Conservation (phyloP, 2,113 vertebrate genomes). For the Paradoxurus hermaphroditus region DNA sequence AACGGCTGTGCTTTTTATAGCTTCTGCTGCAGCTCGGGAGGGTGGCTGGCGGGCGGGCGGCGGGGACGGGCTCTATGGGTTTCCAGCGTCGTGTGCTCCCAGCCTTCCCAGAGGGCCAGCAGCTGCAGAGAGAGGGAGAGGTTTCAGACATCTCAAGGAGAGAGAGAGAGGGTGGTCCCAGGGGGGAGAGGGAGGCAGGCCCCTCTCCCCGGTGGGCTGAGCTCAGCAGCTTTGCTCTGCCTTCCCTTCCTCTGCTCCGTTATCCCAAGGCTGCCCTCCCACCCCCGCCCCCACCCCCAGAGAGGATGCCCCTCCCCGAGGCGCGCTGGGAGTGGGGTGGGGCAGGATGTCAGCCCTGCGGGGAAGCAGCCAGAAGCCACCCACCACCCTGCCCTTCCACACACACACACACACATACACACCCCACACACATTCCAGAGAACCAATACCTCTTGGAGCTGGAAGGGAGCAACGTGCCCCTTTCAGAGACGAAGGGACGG, state of each 20-base stretch:
- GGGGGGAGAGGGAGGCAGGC: neutral
- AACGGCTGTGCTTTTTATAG: conserved; percentile 68
- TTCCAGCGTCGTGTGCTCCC: conserved; percentile 50
- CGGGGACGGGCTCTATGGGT: conserved; percentile 31
- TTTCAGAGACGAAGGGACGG: neutral
- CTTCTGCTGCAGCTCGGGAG: conserved; percentile 56
- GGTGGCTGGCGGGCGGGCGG: conserved; percentile 66
- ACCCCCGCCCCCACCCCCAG: neutral
- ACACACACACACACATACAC: neutral
- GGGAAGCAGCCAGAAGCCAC: conserved; percentile 13
- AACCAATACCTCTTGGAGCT: neutral
- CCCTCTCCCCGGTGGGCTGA: neutral
- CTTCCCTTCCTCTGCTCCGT: neutral
- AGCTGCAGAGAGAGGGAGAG: neutral
- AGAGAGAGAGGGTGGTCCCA: fast-evolving
- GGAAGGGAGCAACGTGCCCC: neutral
- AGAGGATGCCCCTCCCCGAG: neutral
- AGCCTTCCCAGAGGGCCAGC: neutral
- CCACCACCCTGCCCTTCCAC: neutral
- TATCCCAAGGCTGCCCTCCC: neutral
- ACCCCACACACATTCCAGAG: neutral
- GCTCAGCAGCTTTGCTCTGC: conserved; percentile 6
- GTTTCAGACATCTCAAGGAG: conserved; percentile 11
- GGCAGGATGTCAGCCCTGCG: neutral
- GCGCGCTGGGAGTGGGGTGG: neutral